phyloP scores from a whole-genome alignment of 2,113 vertebrate species.

The Pitta sordida region DNA sequence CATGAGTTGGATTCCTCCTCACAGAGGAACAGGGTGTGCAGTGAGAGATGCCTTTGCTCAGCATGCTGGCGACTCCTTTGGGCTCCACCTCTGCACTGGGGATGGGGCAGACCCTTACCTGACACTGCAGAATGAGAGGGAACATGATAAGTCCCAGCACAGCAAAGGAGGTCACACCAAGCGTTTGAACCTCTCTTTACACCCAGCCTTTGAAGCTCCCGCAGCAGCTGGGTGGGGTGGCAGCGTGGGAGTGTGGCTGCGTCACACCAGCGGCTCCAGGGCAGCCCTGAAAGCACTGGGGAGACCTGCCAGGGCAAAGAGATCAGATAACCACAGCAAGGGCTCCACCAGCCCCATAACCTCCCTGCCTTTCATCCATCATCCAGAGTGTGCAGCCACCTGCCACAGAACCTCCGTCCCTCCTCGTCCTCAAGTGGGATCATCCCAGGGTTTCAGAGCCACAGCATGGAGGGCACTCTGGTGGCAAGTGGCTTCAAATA shows the following conservation, averaged over 20 bases:
- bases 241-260: background rate
- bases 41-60: rapidly evolving
- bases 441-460: background rate
- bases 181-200: background rate
- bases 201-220: background rate
- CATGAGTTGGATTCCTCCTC: rapidly evolving
- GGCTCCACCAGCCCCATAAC: background rate
- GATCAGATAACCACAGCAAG: background rate
- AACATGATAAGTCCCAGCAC: background rate
- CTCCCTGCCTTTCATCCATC: background rate
- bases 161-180: background rate
- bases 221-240: background rate
- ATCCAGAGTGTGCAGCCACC: rapidly evolving
- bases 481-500: rapidly evolving
- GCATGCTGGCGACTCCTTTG: background rate
- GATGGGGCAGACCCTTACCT: background rate
- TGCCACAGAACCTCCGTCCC: background rate
- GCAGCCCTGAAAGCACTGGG: background rate
- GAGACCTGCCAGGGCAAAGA: background rate
- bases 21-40: rapidly evolving
- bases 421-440: background rate
- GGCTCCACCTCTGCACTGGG: background rate
- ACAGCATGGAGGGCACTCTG: rapidly evolving
- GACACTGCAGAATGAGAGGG: background rate
- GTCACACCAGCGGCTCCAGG: background rate